Base-by-base conservation (phyloP, 2,113 vertebrate genomes). In the Myodes glareolus region DNA sequence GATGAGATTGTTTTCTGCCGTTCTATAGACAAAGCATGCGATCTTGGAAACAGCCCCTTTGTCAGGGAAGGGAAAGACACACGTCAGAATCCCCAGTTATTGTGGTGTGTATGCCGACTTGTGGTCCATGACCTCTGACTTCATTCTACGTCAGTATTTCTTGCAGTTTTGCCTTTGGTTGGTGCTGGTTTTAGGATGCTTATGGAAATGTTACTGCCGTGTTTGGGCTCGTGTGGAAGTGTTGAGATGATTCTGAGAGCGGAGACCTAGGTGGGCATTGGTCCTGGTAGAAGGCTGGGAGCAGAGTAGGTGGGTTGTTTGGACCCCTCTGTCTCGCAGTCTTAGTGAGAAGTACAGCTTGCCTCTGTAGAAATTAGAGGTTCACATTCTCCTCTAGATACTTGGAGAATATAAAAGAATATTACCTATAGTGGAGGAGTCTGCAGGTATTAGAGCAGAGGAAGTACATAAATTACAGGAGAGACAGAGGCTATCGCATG, bases 1-100 rank as follows among this genome's bases (percentile, higher is more conserved):
- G 63, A 63, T 76, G 50, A 95, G 61, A 90, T 68, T 65, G 89
- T 92, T 84, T 68, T 88, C 11, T n/a, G 36, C 72, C 88, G 42
- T 31, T 16, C 12, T 36, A 3, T 77, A 67, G 39, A 77, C 36
- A 31, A 78, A 70, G 61, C 55, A 9, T 55, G 13, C 42, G 7
- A 55, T 73, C 88, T 45, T 25, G 2, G 29, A 91, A 72, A 52
- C 90, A 95, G 12, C 84, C 29, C 25, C 50, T 50, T 90, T 67
- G n/a, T 31, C 45, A 88, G 82, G 85, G n/a, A 55, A 75, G 27
- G 70, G 52, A 72, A 75, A 70, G 16, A 21, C 31, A 45, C 12
- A 31, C 0, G 8, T 10, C 21, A 7, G 23, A 61, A 12, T 29
- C 42, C 31, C 27, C 14, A 5, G 70, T 84, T 27, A 1, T 5